Percentiles rank a stretch among this genome's conserved stretches.
Evolutionary conservation across 2,888 invertebrate genomes (phyloP).

Genomic region (Camptogramma bilineatum): DNA sequence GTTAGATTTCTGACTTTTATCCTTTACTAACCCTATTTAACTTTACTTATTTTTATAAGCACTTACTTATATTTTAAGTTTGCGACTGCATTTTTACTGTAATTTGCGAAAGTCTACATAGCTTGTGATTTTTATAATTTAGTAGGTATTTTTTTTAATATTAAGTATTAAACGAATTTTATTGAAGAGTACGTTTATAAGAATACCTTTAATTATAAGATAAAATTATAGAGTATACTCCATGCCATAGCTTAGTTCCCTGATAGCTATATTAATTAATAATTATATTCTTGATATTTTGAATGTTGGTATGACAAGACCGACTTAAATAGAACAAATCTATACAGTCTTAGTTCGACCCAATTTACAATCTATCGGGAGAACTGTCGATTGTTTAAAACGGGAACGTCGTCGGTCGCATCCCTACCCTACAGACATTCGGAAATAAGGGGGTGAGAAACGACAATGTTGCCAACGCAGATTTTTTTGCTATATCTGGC

Average conservation of each 20-base stretch:
- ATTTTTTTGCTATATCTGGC: background rate
- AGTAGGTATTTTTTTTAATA: slow-evolving; percentile 36
- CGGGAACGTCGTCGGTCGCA: slow-evolving; percentile 21
- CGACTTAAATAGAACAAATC: background rate
- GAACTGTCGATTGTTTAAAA: slow-evolving; percentile 23
- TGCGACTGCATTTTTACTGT: slow-evolving; percentile 35
- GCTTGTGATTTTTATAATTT: slow-evolving; percentile 61
- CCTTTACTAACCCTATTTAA: slow-evolving; percentile 25
- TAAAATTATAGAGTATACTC: too few species aligned
- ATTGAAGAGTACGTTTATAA: slow-evolving; percentile 1
- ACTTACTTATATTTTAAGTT: slow-evolving; percentile 24
- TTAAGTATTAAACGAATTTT: slow-evolving; percentile 34
- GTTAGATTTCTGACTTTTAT: slow-evolving; percentile 31
- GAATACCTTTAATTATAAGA: too few species aligned
- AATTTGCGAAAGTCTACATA: slow-evolving; percentile 60
- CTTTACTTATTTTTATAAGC: slow-evolving; percentile 21
- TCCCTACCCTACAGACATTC: slow-evolving; percentile 19
- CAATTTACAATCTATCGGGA: slow-evolving; percentile 3
- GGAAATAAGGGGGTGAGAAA: slow-evolving; percentile 21
- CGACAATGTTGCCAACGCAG: slow-evolving; percentile 20
- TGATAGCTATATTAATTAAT: too few species aligned
- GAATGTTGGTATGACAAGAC: background rate
- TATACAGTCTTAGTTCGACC: slow-evolving; percentile 3
- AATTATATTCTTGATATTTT: background rate
- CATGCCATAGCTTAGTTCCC: too few species aligned